Percentiles rank a stretch among this genome's conserved stretches.
Evolutionary conservation across 2,888 invertebrate species (phyloP).

Genomic region (Patella caerulea): DNA sequence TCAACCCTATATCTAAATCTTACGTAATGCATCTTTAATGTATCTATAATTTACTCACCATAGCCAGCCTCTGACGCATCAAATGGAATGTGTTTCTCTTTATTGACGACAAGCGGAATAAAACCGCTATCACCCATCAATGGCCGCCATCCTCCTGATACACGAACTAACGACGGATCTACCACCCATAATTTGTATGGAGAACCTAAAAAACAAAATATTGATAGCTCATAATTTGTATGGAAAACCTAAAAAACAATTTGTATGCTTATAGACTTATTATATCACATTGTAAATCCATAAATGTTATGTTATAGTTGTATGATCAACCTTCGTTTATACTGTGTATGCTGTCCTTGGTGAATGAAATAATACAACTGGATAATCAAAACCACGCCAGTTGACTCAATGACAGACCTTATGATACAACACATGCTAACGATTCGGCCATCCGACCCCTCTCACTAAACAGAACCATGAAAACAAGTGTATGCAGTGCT

Average conservation of each 20-base stretch:
- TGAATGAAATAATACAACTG: not conserved
- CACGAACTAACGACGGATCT: slow-evolving; percentile 80
- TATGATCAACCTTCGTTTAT: too few relatives aligned
- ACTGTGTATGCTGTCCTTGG: not conserved
- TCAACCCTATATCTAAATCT: too few relatives aligned
- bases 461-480: too few relatives aligned
- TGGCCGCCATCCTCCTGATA: slow-evolving; percentile 90
- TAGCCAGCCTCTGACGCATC: slow-evolving; percentile 92
- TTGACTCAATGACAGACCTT: too few relatives aligned
- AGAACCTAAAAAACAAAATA: slow-evolving; percentile 77
- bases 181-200: slow-evolving; percentile 86
- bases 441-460: not conserved
- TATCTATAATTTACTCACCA: slow-evolving; percentile 41
- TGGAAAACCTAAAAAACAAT: too few relatives aligned
- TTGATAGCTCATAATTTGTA: too few relatives aligned
- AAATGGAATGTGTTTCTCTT: slow-evolving; percentile 79
- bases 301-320: too few relatives aligned
- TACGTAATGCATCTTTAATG: too few relatives aligned
- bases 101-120: slow-evolving; percentile 72
- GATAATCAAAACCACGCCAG: too few relatives aligned
- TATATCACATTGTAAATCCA: too few relatives aligned
- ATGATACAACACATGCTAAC: not conserved
- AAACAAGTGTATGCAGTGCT: too few relatives aligned
- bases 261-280: too few relatives aligned
- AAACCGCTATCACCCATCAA: slow-evolving; percentile 78